phyloP scores from a whole-genome alignment of 1,140 invertebrate genomes.

The Drosophila mauritiana region DNA sequence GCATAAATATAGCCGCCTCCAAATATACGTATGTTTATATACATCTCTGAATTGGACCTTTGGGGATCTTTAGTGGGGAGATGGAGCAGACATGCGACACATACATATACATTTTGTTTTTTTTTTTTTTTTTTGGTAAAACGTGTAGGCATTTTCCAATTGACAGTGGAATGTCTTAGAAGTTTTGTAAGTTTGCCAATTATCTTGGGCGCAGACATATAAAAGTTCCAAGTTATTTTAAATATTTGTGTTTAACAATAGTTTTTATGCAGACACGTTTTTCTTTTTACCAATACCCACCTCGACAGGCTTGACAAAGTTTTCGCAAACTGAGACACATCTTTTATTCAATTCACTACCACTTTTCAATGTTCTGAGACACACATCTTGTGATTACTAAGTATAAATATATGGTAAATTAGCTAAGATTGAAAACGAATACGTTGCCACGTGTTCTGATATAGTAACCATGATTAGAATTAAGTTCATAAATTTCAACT shows the following conservation, averaged over 20 bases:
- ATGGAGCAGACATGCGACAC: conserved; percentile 5
- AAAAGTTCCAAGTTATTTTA: conserved; percentile 5
- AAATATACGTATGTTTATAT: conserved; percentile 8
- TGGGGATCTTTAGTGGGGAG: conserved; percentile 8
- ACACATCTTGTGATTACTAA: conserved; percentile 30
- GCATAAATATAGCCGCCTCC: conserved; percentile 45
- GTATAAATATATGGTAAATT: not conserved
- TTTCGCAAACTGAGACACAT: conserved; percentile 69
- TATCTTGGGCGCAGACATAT: conserved; percentile 3
- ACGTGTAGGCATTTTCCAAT: conserved; percentile 23
- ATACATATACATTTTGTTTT: not conserved
- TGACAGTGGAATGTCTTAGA: conserved; percentile 34
- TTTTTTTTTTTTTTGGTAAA: conserved; percentile 1
- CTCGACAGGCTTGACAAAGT: conserved; percentile 66
- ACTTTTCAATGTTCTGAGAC: conserved; percentile 25
- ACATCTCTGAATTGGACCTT: conserved; percentile 15
- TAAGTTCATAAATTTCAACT: no score
- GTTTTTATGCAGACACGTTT: not conserved
- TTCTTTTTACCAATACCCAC: conserved; percentile 47
- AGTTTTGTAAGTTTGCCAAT: conserved; percentile 36
- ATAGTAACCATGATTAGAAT: conserved; percentile 2
- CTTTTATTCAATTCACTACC: conserved; percentile 15
- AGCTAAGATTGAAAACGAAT: not conserved
- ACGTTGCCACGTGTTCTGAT: not conserved
- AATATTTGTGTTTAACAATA: conserved; percentile 3